Evolutionary conservation across 2,113 vertebrate genomes (phyloP).

Genomic region (Leiothrix lutea): DNA sequence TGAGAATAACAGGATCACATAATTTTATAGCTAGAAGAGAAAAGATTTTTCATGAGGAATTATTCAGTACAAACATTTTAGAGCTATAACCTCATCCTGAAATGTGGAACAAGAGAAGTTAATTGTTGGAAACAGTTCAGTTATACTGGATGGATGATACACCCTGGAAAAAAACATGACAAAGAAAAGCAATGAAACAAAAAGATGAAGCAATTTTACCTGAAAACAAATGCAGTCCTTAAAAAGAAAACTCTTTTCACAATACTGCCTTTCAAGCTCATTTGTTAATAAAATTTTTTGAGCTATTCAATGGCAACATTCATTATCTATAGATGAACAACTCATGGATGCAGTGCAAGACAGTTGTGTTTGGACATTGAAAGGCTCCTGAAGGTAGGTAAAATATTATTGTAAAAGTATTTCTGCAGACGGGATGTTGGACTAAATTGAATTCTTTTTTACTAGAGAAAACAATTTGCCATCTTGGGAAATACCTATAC

Average conservation of each 20-base stretch:
- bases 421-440: neutral
- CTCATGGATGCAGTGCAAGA: neutral
- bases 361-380: neutral
- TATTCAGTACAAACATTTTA: neutral
- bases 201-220: neutral
- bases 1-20: neutral
- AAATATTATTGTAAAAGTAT: neutral
- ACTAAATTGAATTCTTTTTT: neutral
- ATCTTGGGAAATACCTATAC: neutral
- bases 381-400: neutral
- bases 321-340: neutral
- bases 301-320: neutral
- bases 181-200: neutral
- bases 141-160: neutral
- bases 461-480: neutral
- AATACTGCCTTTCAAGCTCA: neutral
- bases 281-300: neutral
- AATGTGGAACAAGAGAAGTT: neutral
- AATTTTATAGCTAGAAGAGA: neutral
- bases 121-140: neutral
- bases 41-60: neutral
- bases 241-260: neutral
- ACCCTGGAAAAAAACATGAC: neutral
- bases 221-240: neutral
- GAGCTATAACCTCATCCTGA: neutral